Evolutionary conservation across 2,113 vertebrate genomes (phyloP), one percentile per base, ranked within the genome.

Genomic region (Pardalotus punctatus): DNA sequence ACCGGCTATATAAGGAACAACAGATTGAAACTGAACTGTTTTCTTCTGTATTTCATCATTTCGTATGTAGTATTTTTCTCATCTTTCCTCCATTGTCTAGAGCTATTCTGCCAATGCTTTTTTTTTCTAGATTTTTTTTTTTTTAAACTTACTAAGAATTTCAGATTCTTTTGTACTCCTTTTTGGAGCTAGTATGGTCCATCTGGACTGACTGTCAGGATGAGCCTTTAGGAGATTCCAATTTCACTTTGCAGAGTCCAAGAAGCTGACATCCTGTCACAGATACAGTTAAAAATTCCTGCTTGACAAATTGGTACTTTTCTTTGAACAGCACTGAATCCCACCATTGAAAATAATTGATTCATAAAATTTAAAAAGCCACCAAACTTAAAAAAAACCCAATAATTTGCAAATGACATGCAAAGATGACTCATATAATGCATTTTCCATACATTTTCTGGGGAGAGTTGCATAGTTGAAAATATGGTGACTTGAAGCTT

Each of bases 181-280:
- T 82, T 9, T 69, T 88, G 80, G 24, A 92, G 48, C 48, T 90
- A 43, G 38, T 61, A 9, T 60, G n/a, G 64, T 81, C 89, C 77
- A 94, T 95, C 93, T 95, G 95, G 72, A 78, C 73, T 93, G 76
- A 65, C 67, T 90, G 81, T 90, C 85, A 94, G 77, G 81, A 87
- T 81, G 56, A 94, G 61, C 62, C 47, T 72, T 76, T 67, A 79
- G 43, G 48, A 94, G 40, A 88, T 45, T n/a, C 72, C 17, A 76
- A 3, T 87, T 88, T 88, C 12, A 6, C 40, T 93, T 78, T 72
- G 17, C 28, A n/a, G 78, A 81, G 73, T 93, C 90, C 88, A 91
- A 95, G 81, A 93, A 93, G 53, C 95, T 96, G 94, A 89, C 84
- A 95, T 77, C 25, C 62, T 94, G 54, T 95, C 92, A 93, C 31